Conservation (phyloP, 1,140 invertebrate species). For the Myzus persicae region DNA sequence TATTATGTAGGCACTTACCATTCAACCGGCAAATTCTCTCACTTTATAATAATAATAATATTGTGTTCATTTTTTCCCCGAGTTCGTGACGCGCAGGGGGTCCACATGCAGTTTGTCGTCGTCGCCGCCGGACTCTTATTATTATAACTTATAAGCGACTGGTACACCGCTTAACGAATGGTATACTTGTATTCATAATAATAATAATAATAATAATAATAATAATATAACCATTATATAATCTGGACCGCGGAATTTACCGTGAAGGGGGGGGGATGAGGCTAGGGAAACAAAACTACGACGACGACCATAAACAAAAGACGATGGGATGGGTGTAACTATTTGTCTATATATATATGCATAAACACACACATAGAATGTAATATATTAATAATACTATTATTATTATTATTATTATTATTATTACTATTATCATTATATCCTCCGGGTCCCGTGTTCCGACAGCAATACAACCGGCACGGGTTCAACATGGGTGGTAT, state of each 20-base stretch:
- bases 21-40: neutral
- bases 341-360: neutral
- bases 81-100: neutral
- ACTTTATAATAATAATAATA: neutral
- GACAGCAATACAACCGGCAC: conserved; percentile 51
- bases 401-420: neutral
- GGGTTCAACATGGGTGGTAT: conserved; percentile 56
- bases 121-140: neutral
- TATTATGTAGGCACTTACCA: neutral
- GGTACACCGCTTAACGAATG: neutral
- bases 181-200: neutral
- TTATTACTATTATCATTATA: neutral
- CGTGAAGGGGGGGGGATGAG: neutral
- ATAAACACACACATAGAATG: neutral
- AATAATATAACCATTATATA: neutral
- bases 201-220: neutral
- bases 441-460: conserved; percentile 44
- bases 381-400: conserved; percentile 5
- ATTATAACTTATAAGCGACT: too few relatives aligned
- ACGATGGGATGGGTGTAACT: conserved; percentile 14
- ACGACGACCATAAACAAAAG: conserved; percentile 9
- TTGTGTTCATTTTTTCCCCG: neutral
- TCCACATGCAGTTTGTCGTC: neutral
- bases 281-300: neutral
- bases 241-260: neutral